Conservation (phyloP, 2,113 vertebrate genomes). For the Malaclemys terrapin region DNA sequence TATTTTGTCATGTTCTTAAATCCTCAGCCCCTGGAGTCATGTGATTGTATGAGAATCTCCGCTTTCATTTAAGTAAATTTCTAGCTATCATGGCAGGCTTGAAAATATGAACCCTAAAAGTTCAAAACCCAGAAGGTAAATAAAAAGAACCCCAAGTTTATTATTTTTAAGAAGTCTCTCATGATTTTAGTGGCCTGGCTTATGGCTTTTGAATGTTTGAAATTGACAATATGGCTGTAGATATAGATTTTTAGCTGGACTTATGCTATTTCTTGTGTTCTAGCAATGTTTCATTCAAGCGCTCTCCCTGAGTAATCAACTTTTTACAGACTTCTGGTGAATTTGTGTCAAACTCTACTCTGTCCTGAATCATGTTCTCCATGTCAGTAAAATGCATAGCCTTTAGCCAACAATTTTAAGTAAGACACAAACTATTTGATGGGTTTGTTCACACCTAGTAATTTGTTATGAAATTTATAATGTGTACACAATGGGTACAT, state of each 20-base stretch:
- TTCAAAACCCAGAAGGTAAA: not conserved
- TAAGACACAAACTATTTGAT: not conserved
- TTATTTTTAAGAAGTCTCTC: not conserved
- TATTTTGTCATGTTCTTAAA: not conserved
- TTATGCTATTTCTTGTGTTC: not conserved
- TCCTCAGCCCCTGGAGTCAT: not conserved
- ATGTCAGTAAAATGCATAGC: not conserved
- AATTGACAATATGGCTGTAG: not conserved
- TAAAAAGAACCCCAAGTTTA: not conserved
- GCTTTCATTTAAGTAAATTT: not conserved
- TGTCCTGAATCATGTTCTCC: not conserved
- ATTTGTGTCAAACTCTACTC: not conserved
- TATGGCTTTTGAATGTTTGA: not conserved
- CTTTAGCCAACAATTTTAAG: not conserved
- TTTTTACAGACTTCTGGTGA: not conserved
- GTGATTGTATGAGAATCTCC: not conserved
- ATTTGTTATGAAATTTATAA: not conserved
- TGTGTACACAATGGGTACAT: not conserved
- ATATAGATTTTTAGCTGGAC: not conserved
- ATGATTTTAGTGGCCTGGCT: not conserved
- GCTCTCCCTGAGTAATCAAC: not conserved
- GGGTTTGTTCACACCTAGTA: not conserved
- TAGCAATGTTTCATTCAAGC: not conserved
- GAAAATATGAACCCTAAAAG: not conserved
- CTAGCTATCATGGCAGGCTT: not conserved